Evolutionary conservation across 2,113 vertebrate species (phyloP).

Genomic region (Passer domesticus): DNA sequence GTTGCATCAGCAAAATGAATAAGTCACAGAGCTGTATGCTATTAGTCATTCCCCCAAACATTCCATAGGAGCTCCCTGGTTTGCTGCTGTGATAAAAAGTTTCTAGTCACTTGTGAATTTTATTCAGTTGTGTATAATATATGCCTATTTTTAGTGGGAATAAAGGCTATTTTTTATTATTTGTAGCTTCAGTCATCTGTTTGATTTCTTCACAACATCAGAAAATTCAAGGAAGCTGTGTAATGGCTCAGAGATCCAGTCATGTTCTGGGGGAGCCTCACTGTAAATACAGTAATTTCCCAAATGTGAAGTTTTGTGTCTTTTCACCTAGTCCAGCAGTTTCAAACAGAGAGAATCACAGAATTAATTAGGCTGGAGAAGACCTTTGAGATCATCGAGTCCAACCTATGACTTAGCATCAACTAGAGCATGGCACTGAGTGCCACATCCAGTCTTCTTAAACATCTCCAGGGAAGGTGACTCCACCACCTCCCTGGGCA

Average conservation of each 20-base stretch:
- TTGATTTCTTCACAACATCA: background rate
- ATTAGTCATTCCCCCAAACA: background rate
- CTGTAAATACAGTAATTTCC: background rate
- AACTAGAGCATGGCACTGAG: background rate
- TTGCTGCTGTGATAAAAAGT: background rate
- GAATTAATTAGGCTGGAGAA: background rate
- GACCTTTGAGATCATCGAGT: background rate
- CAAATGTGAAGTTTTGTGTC: background rate
- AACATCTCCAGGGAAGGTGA: background rate
- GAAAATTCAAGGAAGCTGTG: background rate
- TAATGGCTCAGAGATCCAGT: background rate
- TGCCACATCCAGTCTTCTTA: background rate
- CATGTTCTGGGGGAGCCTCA: background rate
- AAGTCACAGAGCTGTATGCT: background rate
- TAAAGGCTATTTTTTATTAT: slow-evolving; percentile 52
- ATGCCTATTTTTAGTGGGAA: slow-evolving; percentile 25
- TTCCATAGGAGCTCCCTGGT: background rate
- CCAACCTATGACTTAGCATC: background rate
- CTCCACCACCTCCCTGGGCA: background rate
- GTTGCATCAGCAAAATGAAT: background rate
- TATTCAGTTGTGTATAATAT: background rate
- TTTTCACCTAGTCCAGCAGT: background rate
- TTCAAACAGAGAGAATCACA: background rate
- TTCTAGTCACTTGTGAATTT: background rate
- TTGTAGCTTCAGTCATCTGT: background rate